Conservation (phyloP, 2,113 vertebrate species). For the Melanotaenia duboulayi region DNA sequence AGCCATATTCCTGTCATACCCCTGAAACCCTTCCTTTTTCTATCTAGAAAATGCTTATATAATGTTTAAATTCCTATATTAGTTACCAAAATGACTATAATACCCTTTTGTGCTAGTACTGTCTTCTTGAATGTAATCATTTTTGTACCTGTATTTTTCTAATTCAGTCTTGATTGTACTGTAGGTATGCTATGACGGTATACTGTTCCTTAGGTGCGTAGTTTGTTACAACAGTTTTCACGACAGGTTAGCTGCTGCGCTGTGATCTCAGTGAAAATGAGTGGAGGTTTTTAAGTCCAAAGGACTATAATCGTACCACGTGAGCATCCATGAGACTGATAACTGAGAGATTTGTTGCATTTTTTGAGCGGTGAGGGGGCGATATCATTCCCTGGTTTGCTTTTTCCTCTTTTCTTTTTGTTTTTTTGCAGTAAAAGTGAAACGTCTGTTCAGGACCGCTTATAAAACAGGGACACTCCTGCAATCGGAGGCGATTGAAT, state of each 20-base stretch:
- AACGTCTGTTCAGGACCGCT: constrained; percentile 67
- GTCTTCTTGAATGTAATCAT: constrained; percentile 89
- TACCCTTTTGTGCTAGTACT: constrained; percentile 86
- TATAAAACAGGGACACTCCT: constrained; percentile 70
- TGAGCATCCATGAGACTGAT: constrained; percentile 59
- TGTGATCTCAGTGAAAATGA: constrained; percentile 56
- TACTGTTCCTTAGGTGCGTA: constrained; percentile 76
- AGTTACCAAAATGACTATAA: constrained; percentile 81
- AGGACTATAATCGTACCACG: constrained; percentile 50
- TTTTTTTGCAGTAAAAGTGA: constrained; percentile 66
- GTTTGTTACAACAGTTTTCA: constrained; percentile 71
- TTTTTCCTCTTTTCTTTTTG: constrained; percentile 18
- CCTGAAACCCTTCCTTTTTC: constrained; percentile 70
- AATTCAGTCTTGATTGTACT: constrained; percentile 85
- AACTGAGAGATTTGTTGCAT: constrained; percentile 62
- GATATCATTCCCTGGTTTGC: constrained; percentile 50
- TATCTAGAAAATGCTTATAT: constrained; percentile 85
- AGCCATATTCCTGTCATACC: constrained; percentile 72
- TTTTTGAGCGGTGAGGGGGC: constrained; percentile 47
- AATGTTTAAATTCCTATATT: constrained; percentile 83
- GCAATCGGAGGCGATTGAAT: constrained; percentile 74
- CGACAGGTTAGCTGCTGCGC: constrained; percentile 64
- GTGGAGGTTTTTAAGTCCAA: constrained; percentile 51
- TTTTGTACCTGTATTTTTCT: constrained; percentile 89
- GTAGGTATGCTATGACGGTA: constrained; percentile 81